Conservation (phyloP, 2,113 vertebrate genomes). For the Capreolus pygargus region DNA sequence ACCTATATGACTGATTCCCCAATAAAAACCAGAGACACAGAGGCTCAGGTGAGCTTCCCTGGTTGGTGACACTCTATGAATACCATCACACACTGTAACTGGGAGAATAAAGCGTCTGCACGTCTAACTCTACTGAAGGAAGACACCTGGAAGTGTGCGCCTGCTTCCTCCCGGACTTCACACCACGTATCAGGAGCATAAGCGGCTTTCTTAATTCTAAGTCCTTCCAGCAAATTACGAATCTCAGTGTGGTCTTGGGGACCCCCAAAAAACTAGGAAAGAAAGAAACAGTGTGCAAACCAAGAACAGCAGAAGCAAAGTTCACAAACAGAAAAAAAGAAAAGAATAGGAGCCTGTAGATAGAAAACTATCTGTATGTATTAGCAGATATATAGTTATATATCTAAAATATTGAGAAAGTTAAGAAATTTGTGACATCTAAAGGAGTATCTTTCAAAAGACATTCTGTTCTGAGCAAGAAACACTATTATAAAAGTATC, state of each 20-base stretch:
- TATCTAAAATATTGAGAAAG: background rate
- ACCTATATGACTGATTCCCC: background rate
- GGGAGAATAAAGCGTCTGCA: background rate
- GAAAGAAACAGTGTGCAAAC: background rate
- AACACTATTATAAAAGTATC: background rate
- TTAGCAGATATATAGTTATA: background rate
- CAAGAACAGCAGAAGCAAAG: background rate
- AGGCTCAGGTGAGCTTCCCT: background rate
- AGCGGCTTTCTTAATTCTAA: background rate
- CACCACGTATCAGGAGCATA: background rate
- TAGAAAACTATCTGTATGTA: background rate
- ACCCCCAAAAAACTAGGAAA: background rate
- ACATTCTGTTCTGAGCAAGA: background rate
- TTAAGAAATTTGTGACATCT: background rate
- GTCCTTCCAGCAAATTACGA: background rate
- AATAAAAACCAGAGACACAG: background rate
- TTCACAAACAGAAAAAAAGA: background rate
- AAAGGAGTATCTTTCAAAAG: background rate
- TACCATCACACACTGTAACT: background rate
- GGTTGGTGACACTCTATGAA: background rate
- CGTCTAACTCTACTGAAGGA: background rate
- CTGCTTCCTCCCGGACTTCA: background rate
- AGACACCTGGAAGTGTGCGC: background rate
- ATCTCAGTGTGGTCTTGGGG: background rate
- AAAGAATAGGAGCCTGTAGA: background rate